Conservation (phyloP, 37 sponge, comb jelly and placozoan genomes). For the Haliclona indistincta region DNA sequence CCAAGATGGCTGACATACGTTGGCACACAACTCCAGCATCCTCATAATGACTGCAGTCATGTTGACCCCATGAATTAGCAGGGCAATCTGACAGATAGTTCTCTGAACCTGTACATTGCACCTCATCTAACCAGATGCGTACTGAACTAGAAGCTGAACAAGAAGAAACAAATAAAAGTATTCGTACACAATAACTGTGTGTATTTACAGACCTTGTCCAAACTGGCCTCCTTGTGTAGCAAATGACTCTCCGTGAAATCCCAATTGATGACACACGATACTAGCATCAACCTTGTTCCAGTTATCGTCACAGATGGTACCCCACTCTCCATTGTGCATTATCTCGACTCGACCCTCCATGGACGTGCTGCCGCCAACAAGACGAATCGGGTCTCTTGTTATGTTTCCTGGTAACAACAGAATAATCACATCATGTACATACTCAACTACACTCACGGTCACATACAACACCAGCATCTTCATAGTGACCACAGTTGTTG, state of each 20-base stretch:
- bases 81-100: too few relatives aligned
- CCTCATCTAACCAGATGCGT: too few relatives aligned
- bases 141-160: too few relatives aligned
- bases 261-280: slow-evolving; percentile 38
- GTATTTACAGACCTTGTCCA: slow-evolving; percentile 2
- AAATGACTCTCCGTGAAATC: not conserved
- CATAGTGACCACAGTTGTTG: slow-evolving; percentile 57
- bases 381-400: not conserved
- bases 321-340: slow-evolving; percentile 23
- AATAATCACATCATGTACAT: not conserved
- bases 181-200: not conserved
- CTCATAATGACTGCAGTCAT: slow-evolving; percentile 24
- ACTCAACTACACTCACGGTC: not conserved
- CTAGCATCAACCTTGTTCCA: slow-evolving; percentile 4
- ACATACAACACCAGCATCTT: too few relatives aligned
- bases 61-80: not conserved
- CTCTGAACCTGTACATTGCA: too few relatives aligned
- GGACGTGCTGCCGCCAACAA: slow-evolving; percentile 9
- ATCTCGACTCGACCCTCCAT: slow-evolving; percentile 28
- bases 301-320: slow-evolving; percentile 33
- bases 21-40: slow-evolving; percentile 40
- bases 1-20: not conserved
- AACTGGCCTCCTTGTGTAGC: slow-evolving; percentile 1
- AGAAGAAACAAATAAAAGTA: not conserved
- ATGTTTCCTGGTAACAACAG: not conserved